phyloP scores from a whole-genome alignment of 2,113 vertebrate genomes.

The Pipa parva region DNA sequence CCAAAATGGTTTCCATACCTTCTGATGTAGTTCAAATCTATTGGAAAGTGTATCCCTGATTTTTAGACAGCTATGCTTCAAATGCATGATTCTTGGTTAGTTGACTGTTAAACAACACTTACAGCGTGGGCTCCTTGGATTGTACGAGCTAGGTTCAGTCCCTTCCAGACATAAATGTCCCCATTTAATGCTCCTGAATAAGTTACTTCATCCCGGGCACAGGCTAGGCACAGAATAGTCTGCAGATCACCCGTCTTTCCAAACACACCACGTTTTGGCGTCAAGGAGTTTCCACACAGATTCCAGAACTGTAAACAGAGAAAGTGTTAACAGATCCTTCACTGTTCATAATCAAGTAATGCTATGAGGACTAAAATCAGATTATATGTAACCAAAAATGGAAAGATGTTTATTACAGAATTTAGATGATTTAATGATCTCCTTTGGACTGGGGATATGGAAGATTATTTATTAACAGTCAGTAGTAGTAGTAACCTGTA shows the following conservation, averaged over 20 bases:
- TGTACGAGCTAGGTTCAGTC: slow-evolving; percentile 85
- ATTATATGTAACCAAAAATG: not conserved
- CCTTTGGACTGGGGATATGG: too few relatives aligned
- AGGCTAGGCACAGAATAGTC: slow-evolving; percentile 95
- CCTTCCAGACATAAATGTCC: slow-evolving; percentile 97
- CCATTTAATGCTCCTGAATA: slow-evolving; percentile 96
- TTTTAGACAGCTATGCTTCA: too few relatives aligned
- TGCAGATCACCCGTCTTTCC: slow-evolving; percentile 96
- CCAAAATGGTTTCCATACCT: too few relatives aligned
- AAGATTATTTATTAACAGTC: too few relatives aligned
- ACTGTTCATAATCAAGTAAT: not conserved
- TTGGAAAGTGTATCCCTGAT: too few relatives aligned
- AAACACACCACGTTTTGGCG: slow-evolving; percentile 92
- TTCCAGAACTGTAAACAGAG: slow-evolving; percentile 83
- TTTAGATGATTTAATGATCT: too few relatives aligned
- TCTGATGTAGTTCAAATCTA: too few relatives aligned
- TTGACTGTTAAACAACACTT: slow-evolving; percentile 60
- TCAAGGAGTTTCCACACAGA: slow-evolving; percentile 94
- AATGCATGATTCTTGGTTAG: too few relatives aligned
- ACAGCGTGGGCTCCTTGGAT: slow-evolving; percentile 94
- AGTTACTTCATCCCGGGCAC: slow-evolving; percentile 90
- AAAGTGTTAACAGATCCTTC: not conserved
- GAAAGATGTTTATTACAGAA: too few relatives aligned
- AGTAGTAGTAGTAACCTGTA: too few relatives aligned
- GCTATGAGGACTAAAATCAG: not conserved